Base-by-base conservation (phyloP, 2,888 invertebrate species). In the Agrotis clavis region DNA sequence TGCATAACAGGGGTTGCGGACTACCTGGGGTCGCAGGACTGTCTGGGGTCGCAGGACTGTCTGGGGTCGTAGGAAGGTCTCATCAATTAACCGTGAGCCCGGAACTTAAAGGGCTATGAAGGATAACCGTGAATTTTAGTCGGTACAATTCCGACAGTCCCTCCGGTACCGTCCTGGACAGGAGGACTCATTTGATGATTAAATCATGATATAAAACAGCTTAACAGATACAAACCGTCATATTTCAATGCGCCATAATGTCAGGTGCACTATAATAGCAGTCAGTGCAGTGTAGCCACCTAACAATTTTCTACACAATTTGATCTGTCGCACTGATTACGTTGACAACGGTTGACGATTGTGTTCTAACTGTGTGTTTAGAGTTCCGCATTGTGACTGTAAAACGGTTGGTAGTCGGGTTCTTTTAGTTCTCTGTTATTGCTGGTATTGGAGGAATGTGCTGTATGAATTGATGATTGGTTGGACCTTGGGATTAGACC, bases 221-320 rank as follows among this genome's bases (percentile, higher is more conserved):
- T 4, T 30, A 3, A 30, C 30, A 30, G 30, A 30, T 30, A 30
- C 4, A 2, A 7, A 7, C 41, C 41, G 41, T 86, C 87, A 91
- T 82, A 91, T 87, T 89, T 89, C 87, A 90, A 84, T 81, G 87
- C 85, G 66, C 91, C 90, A 90, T 92, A 92, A 92, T 92, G 83
- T 83, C 84, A 81, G 51, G 82, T 68, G 62, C 68, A 61, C 57
- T 1, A 11, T 78, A 71, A 82, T 54, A n/a, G 25, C 18, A 7
- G 51, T 21, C 19, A 25, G 57, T 48, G 74, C 9, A 41, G 41
- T 30, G 30, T 30, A 82, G 25, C 25, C 86, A 89, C 83, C 84
- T 88, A 86, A 92, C 95, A 94, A 95, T 95, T 95, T 95, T 95
- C 95, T 90, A 88, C 90, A 89, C 95, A 95, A 95, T 95, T 95